A percentile compares a stretch with the other conserved stretches of the same genome.
These are phyloP conservation scores for Chrysemys picta DNA, from an alignment of 2,113 vertebrate species.

Conservation along the genomic window DNA sequence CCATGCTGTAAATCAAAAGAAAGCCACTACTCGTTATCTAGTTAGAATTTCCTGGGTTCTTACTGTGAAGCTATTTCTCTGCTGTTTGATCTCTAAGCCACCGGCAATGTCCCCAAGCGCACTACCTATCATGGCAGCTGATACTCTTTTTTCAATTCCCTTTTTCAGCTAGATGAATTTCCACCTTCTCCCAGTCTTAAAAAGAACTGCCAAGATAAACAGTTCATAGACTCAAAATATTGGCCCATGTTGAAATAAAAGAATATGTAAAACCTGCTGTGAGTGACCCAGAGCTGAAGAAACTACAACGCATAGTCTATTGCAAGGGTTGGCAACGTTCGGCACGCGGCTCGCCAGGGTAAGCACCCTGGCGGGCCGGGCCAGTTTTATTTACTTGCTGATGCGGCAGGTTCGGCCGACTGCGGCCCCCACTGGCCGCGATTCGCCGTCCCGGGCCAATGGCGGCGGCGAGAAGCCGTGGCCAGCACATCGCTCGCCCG, in stretches of 20 bases:
- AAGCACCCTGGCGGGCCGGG: no score
- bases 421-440: no score
- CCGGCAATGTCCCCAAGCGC: conserved; percentile 74
- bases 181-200: conserved; percentile 46
- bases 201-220: conserved; percentile 61
- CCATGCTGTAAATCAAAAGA: conserved; percentile 83
- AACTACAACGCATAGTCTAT: neutral
- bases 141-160: conserved; percentile 13
- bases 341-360: no score
- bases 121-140: conserved; percentile 48
- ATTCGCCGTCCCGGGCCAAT: no score
- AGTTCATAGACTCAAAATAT: conserved; percentile 48
- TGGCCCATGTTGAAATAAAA: neutral
- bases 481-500: no score
- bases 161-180: conserved; percentile 67
- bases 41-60: conserved; percentile 79
- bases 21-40: conserved; percentile 85
- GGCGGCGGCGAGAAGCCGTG: no score
- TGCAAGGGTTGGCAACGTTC: no score
- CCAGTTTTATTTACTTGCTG: no score
- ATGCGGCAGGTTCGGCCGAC: no score
- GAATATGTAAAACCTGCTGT: neutral
- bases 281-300: neutral
- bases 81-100: conserved; percentile 87
- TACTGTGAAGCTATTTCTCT: conserved; percentile 79